phyloP scores from a whole-genome alignment of 2,797 vertebrate genomes.

The Dendrocincla fuliginosa region DNA sequence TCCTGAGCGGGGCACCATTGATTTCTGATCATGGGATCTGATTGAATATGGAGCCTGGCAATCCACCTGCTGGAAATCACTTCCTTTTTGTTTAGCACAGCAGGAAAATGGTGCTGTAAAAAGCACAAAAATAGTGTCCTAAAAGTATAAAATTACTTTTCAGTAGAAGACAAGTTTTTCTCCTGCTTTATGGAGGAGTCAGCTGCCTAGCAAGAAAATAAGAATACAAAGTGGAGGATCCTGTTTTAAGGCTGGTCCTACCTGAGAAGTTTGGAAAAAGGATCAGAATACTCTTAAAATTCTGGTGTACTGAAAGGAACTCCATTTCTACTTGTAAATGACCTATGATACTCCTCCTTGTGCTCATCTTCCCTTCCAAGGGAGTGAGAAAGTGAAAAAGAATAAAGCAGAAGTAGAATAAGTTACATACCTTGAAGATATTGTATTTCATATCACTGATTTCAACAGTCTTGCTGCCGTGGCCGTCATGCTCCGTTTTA shows the following conservation, averaged over 20 bases:
- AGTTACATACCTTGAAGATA: constrained; percentile 87
- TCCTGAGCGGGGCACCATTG: background rate
- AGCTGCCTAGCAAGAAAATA: background rate
- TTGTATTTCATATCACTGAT: constrained; percentile 91
- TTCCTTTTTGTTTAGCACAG: background rate
- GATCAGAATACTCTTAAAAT: background rate
- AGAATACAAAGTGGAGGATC: background rate
- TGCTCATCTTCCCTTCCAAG: background rate
- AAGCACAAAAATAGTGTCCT: background rate
- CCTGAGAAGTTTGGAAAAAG: background rate
- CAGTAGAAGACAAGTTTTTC: background rate
- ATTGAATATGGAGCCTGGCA: background rate
- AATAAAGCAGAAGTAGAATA: background rate
- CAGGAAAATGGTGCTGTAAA: background rate
- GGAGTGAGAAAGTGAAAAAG: background rate
- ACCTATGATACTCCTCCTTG: background rate
- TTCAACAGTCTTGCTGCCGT: constrained; percentile 85
- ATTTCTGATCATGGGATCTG: background rate
- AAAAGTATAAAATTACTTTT: background rate
- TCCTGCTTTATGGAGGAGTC: background rate
- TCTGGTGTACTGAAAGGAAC: background rate
- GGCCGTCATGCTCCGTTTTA: constrained; percentile 79
- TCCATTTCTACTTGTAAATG: background rate
- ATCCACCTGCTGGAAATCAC: background rate
- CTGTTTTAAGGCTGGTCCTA: background rate